Evolutionary conservation across 2,113 vertebrate species (phyloP).

Genomic region (Ophiodon elongatus): DNA sequence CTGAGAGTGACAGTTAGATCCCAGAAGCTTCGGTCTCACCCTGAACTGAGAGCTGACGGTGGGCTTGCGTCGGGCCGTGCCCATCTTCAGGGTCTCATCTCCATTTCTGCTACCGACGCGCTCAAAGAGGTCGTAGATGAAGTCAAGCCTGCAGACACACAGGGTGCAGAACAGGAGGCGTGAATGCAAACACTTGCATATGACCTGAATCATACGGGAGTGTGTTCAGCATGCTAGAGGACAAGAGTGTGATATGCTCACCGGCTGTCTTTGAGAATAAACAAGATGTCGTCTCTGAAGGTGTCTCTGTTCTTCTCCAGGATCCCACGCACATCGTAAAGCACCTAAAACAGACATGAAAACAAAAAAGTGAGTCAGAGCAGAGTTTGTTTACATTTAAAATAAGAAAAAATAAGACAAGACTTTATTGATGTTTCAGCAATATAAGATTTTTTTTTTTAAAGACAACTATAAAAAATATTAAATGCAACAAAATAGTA

Average conservation of each 20-base stretch:
- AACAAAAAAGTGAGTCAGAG: neutral
- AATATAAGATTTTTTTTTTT: too few species aligned
- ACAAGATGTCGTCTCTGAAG: conserved; percentile 93
- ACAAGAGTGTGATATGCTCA: conserved; percentile 48
- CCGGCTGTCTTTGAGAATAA: conserved; percentile 94
- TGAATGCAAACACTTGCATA: neutral
- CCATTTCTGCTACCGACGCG: conserved; percentile 88
- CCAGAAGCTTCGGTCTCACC: conserved; percentile 78
- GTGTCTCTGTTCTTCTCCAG: conserved; percentile 95
- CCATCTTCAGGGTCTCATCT: conserved; percentile 93
- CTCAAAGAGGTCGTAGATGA: conserved; percentile 95
- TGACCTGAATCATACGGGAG: neutral
- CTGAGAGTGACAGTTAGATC: conserved; percentile 1
- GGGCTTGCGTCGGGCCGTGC: conserved; percentile 91
- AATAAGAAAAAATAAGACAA: neutral
- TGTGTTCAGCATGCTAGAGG: neutral
- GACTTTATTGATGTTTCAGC: neutral
- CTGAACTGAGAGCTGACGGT: conserved; percentile 96
- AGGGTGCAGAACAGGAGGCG: neutral
- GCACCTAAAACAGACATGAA: conserved; percentile 81
- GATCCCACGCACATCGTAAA: conserved; percentile 91
- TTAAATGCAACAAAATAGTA: neutral
- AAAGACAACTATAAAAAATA: neutral
- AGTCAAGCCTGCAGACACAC: conserved; percentile 87
- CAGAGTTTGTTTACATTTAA: neutral